phyloP scores from a whole-genome alignment of 1,140 invertebrate genomes.

The Heliconius himera region DNA sequence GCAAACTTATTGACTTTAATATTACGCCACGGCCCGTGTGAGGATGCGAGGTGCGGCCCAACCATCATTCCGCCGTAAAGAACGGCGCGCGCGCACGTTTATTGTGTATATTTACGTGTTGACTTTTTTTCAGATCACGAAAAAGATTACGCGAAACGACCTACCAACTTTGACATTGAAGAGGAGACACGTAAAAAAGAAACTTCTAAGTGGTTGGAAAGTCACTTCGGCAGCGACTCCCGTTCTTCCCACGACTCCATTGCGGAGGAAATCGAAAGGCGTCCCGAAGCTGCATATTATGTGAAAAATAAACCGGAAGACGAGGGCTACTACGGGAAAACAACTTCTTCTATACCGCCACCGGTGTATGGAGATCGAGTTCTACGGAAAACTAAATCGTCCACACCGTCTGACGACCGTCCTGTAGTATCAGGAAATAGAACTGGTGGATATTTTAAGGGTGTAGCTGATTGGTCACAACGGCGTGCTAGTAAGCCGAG shows the following conservation, averaged over 20 bases:
- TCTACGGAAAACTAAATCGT: conserved; percentile 72
- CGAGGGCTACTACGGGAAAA: conserved; percentile 74
- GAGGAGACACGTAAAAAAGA: conserved; percentile 93
- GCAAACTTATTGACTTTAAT: conserved; percentile 75
- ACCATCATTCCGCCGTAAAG: conserved; percentile 47
- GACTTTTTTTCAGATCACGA: conserved; percentile 76
- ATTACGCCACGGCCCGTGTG: conserved; percentile 71
- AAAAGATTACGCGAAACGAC: conserved; percentile 91
- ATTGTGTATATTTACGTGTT: conserved; percentile 44
- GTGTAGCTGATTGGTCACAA: conserved; percentile 90
- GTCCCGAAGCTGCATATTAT: conserved; percentile 86
- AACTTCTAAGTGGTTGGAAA: conserved; percentile 94
- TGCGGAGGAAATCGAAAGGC: conserved; percentile 81
- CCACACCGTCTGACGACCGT: conserved; percentile 74
- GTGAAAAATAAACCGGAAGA: conserved; percentile 86
- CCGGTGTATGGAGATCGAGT: conserved; percentile 69
- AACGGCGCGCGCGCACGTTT: conserved; percentile 54
- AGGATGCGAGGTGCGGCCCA: conserved; percentile 51
- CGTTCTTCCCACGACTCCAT: conserved; percentile 86
- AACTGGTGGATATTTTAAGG: conserved; percentile 85
- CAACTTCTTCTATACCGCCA: conserved; percentile 63
- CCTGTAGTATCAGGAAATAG: conserved; percentile 56
- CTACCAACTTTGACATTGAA: conserved; percentile 92
- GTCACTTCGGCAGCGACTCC: conserved; percentile 94
- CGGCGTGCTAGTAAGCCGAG: conserved; percentile 80